A percentile compares a stretch with the other conserved stretches of the same genome.
Conservation (phyloP, 2,113 vertebrate genomes). For the Deroptyus accipitrinus region DNA sequence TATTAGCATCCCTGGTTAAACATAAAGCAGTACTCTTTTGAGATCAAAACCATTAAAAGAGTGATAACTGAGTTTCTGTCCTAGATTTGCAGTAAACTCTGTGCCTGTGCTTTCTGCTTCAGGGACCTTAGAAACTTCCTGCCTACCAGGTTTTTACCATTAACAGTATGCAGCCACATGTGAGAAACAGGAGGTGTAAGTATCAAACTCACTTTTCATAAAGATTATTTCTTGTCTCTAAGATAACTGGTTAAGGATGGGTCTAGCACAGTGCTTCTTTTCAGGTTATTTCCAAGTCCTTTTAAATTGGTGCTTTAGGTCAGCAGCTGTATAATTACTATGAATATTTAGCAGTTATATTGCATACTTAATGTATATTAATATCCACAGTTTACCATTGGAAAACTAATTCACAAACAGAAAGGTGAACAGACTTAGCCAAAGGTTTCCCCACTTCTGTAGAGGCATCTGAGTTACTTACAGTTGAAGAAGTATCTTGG, state of each 20-base stretch:
- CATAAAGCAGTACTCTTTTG: not conserved
- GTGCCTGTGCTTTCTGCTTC: not conserved
- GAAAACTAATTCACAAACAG: not conserved
- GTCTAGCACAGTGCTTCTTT: not conserved
- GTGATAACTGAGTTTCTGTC: not conserved
- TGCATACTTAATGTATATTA: not conserved
- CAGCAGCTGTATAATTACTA: not conserved
- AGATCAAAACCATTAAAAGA: constrained; percentile 29
- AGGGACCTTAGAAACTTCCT: not conserved
- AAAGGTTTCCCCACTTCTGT: not conserved
- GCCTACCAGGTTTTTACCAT: not conserved
- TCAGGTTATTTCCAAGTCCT: not conserved
- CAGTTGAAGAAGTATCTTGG: not conserved
- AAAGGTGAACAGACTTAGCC: not conserved
- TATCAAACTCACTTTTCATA: not conserved
- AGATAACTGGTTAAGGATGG: not conserved
- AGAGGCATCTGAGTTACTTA: not conserved
- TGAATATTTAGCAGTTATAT: not conserved
- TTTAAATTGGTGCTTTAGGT: not conserved
- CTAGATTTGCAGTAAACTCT: not conserved
- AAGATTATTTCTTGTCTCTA: not conserved
- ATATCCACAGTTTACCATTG: not conserved
- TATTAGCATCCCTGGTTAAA: constrained; percentile 3
- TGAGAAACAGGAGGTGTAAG: not conserved
- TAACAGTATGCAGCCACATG: not conserved